phyloP scores from a whole-genome alignment of 2,888 invertebrate species.

The Sphaerophoria taeniata region DNA sequence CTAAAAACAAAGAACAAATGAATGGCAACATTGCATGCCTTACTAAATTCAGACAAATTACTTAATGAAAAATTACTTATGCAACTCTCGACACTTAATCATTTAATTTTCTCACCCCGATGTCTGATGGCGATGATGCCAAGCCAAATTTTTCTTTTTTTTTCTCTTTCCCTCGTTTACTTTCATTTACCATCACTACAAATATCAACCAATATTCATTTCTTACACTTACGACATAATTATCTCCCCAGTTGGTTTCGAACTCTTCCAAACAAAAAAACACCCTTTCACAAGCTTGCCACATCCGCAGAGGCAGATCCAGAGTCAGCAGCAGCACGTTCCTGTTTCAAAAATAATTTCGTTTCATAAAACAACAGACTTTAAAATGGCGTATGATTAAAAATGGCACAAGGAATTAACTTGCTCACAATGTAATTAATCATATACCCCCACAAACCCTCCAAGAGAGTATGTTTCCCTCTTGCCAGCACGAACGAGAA shows the following conservation, averaged over 20 bases:
- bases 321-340: conserved; percentile 13
- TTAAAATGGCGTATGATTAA: conserved; percentile 73
- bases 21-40: conserved; percentile 31
- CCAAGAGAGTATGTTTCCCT: conserved; percentile 7
- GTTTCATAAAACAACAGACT: conserved; percentile 62
- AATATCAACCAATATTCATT: conserved; percentile 57
- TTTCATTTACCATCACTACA: conserved; percentile 15
- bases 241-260: conserved; percentile 14
- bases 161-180: background rate
- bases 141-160: conserved; percentile 2
- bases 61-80: conserved; percentile 74
- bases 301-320: background rate
- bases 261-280: background rate
- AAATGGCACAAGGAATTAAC: conserved; percentile 74
- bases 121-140: background rate
- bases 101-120: conserved; percentile 56
- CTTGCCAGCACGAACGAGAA: background rate
- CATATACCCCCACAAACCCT: conserved; percentile 34
- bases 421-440: conserved; percentile 72
- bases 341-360: conserved; percentile 42
- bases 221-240: conserved; percentile 54
- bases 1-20: background rate
- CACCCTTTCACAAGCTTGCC: background rate
- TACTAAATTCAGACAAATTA: conserved; percentile 65
- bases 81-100: conserved; percentile 72